Evolutionary conservation across 2,797 vertebrate species (phyloP).

Genomic region (Siniperca scherzeri): DNA sequence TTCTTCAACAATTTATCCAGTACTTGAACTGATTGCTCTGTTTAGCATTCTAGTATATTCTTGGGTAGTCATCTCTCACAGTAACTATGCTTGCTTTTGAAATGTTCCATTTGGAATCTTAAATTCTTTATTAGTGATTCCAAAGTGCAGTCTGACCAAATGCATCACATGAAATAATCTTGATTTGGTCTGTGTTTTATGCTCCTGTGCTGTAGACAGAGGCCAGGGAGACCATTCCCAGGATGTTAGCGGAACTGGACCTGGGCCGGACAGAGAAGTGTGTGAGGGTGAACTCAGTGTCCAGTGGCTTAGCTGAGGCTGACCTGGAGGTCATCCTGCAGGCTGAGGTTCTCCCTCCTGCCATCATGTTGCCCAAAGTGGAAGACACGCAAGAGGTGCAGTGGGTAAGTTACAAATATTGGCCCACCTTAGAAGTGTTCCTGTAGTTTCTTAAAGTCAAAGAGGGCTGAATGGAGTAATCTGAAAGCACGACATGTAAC

Average conservation of each 20-base stretch:
- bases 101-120: background rate
- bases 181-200: conserved; percentile 24
- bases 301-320: conserved; percentile 92
- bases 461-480: background rate
- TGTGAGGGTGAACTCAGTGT: conserved; percentile 95
- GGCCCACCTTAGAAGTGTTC: background rate
- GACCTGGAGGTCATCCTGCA: conserved; percentile 92
- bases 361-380: conserved; percentile 98
- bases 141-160: background rate
- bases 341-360: conserved; percentile 90
- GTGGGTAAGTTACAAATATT: conserved; percentile 87
- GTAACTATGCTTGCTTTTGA: background rate
- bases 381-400: conserved; percentile 91
- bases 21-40: background rate
- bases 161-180: conserved; percentile 7
- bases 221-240: conserved; percentile 90
- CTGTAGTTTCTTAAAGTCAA: background rate
- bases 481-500: background rate
- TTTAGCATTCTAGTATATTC: background rate
- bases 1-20: conserved; percentile 21
- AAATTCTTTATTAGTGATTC: background rate
- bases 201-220: conserved; percentile 83
- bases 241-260: conserved; percentile 89
- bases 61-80: background rate
- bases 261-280: conserved; percentile 93